Percentiles rank a stretch among this genome's conserved stretches.
Evolutionary conservation across 2,113 vertebrate species (phyloP).

Genomic region (Psammodynastes pulverulentus): DNA sequence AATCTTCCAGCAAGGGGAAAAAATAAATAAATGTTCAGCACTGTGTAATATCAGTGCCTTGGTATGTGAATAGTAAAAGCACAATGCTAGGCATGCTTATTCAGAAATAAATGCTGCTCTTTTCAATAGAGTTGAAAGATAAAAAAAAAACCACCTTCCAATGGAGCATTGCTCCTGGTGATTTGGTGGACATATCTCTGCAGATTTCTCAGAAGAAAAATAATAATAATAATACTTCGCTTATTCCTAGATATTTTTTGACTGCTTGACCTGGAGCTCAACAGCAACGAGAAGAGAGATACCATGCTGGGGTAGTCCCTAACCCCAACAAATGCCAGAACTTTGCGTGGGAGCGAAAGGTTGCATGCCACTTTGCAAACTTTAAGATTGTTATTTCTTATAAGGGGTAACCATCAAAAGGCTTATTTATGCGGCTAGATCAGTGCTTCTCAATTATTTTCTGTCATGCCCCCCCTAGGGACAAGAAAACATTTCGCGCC

Average conservation of each 20-base stretch:
- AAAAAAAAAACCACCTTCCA: background rate
- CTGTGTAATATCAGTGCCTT: background rate
- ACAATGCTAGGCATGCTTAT: background rate
- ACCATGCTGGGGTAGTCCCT: background rate
- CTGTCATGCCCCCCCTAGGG: too few species aligned
- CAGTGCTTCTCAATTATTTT: too few species aligned
- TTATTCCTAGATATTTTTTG: background rate
- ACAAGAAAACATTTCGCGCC: too few species aligned
- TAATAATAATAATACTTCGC: background rate
- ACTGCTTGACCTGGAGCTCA: background rate
- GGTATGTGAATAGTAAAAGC: background rate
- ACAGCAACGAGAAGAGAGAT: background rate
- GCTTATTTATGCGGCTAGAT: background rate
- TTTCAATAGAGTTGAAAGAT: background rate
- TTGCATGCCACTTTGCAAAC: background rate
- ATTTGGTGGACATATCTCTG: background rate
- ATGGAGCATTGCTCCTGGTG: background rate
- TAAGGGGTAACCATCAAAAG: background rate
- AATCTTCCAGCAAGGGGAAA: background rate
- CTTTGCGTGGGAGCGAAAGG: background rate
- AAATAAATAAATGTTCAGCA: background rate
- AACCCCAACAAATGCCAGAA: background rate
- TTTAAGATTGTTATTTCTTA: background rate
- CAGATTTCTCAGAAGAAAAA: background rate
- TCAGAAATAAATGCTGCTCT: background rate